phyloP scores from a whole-genome alignment of 1,140 invertebrate species.

The Meteorus sp. region DNA sequence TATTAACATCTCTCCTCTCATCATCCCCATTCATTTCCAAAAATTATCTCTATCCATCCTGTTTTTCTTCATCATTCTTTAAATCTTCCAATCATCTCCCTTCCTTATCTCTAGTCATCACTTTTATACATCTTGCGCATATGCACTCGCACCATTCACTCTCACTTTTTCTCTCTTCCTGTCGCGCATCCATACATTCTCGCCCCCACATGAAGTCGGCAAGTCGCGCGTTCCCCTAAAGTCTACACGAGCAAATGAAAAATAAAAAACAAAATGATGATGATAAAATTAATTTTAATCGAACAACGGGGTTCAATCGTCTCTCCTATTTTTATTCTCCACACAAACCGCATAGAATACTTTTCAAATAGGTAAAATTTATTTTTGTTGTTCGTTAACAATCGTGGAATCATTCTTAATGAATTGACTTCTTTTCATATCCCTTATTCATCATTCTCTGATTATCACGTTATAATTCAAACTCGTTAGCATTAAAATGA shows the following conservation, averaged over 20 bases:
- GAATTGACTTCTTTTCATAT: constrained; percentile 23
- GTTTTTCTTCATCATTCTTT: too few relatives aligned
- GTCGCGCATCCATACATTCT: not conserved
- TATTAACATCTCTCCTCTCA: too few relatives aligned
- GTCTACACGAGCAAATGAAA: not conserved
- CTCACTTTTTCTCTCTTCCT: constrained; percentile 29
- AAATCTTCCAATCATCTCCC: too few relatives aligned
- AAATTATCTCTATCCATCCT: too few relatives aligned
- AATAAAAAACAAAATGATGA: constrained; percentile 11
- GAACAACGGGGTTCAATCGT: constrained; percentile 24
- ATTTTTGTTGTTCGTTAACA: constrained; percentile 39
- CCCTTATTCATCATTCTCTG: constrained; percentile 32
- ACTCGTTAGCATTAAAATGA: too few relatives aligned
- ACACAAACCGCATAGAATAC: constrained; percentile 14
- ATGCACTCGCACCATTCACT: constrained; percentile 33
- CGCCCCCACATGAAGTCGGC: constrained; percentile 27
- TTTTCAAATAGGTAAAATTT: constrained; percentile 46
- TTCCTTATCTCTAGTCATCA: too few relatives aligned
- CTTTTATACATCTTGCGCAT: too few relatives aligned
- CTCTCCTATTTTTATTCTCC: constrained; percentile 20
- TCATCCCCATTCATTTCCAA: too few relatives aligned
- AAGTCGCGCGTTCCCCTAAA: constrained; percentile 22
- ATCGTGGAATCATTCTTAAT: constrained; percentile 51
- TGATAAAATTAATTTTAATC: constrained; percentile 24
- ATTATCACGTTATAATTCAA: constrained; percentile 58